These are phyloP conservation scores for Sussaba pulchella DNA, from an alignment of 2,888 invertebrate genomes.

Conservation along the genomic window DNA sequence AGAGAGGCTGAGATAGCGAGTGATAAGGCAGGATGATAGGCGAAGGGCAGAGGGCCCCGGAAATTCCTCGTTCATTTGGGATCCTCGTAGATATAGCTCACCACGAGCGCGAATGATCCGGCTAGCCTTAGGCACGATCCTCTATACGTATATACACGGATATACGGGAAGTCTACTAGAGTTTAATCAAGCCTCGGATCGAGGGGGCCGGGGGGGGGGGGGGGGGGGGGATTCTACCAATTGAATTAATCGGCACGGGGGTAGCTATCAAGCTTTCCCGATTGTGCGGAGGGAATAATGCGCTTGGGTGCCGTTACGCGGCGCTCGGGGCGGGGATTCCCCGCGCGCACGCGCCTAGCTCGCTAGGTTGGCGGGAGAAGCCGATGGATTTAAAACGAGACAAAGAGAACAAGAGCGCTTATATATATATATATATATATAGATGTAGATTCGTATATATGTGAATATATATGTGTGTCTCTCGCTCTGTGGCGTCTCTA, in stretches of 20 bases:
- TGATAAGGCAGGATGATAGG: neutral
- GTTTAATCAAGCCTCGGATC: slow-evolving; percentile 67
- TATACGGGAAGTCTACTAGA: slow-evolving; percentile 29
- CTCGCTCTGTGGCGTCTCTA: neutral
- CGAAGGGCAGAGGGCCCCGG: slow-evolving; percentile 38
- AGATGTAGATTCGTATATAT: no score
- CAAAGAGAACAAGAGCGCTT: slow-evolving; percentile 15
- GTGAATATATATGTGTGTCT: no score
- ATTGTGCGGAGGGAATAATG: slow-evolving; percentile 30
- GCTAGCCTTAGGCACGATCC: slow-evolving; percentile 16
- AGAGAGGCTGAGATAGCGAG: neutral
- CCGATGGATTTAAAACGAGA: slow-evolving; percentile 53
- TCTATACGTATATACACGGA: slow-evolving; percentile 7
- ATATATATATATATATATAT: slow-evolving; percentile 1
- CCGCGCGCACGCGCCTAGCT: neutral
- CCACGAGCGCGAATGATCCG: slow-evolving; percentile 29
- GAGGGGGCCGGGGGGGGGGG: slow-evolving; percentile 23
- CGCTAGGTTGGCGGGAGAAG: slow-evolving; percentile 6
- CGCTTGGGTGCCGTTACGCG: neutral
- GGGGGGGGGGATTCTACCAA: slow-evolving; percentile 61
- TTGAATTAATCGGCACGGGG: slow-evolving; percentile 62
- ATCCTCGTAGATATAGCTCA: slow-evolving; percentile 30
- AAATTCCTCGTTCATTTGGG: slow-evolving; percentile 61
- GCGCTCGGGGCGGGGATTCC: slow-evolving; percentile 22
- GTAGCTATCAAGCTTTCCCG: slow-evolving; percentile 55